phyloP scores from a whole-genome alignment of 2,888 invertebrate species.

The Drosophila koepferae region DNA sequence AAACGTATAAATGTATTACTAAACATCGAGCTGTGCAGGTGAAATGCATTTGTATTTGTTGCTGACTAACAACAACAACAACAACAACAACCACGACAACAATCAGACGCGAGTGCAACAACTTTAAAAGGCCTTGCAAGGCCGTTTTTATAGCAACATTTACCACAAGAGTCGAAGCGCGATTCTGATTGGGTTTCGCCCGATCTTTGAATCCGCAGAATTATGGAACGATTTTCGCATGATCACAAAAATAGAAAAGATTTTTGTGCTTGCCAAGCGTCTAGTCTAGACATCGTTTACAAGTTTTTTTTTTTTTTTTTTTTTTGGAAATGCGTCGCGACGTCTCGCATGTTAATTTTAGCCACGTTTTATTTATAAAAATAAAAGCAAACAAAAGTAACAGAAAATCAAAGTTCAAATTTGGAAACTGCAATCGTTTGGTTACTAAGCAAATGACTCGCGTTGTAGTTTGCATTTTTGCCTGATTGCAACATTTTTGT shows the following conservation, averaged over 20 bases:
- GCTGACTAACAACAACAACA: slow-evolving; percentile 40
- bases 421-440: slow-evolving; percentile 2
- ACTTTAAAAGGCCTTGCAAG: slow-evolving; percentile 84
- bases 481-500: slow-evolving; percentile 20
- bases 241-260: slow-evolving; percentile 62
- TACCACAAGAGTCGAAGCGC: slow-evolving; percentile 27
- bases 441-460: slow-evolving; percentile 41
- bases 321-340: slow-evolving; percentile 63
- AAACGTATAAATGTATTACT: slow-evolving; percentile 41
- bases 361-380: slow-evolving; percentile 55
- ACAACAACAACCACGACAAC: slow-evolving; percentile 23
- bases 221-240: slow-evolving; percentile 42
- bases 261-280: slow-evolving; percentile 1
- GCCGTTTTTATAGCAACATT: slow-evolving; percentile 70
- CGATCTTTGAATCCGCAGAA: slow-evolving; percentile 25
- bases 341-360: slow-evolving; percentile 67
- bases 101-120: slow-evolving; percentile 67
- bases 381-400: not conserved
- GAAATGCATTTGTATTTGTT: slow-evolving; percentile 29
- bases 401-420: slow-evolving; percentile 55
- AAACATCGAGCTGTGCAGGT: slow-evolving; percentile 43
- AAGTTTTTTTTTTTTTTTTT: not conserved
- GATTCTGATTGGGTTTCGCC: slow-evolving; percentile 17
- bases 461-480: slow-evolving; percentile 19
- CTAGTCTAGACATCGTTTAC: slow-evolving; percentile 18